phyloP scores from a whole-genome alignment of 2,888 invertebrate genomes.

The Ormyrus nitidulus region DNA sequence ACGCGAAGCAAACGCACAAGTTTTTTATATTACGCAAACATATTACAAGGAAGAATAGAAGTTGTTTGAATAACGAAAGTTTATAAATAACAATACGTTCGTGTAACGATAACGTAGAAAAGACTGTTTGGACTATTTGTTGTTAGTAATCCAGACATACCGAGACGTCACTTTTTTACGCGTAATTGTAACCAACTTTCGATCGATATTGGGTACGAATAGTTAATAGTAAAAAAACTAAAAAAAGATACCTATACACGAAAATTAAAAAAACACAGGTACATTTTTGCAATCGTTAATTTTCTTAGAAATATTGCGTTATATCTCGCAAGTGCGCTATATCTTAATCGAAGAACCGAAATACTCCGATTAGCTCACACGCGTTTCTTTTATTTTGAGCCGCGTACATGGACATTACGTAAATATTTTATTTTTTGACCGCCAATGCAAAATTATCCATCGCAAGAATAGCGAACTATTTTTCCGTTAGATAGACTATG shows the following conservation, averaged over 20 bases:
- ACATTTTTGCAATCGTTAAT: slow-evolving; percentile 37
- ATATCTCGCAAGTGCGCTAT: slow-evolving; percentile 19
- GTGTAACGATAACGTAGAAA: slow-evolving; percentile 24
- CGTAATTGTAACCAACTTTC: slow-evolving; percentile 43
- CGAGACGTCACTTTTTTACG: slow-evolving; percentile 38
- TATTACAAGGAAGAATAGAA: slow-evolving; percentile 17
- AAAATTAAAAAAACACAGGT: slow-evolving; percentile 50
- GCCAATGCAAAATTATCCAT: slow-evolving; percentile 28
- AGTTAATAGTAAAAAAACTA: slow-evolving; percentile 33
- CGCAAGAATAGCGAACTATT: slow-evolving; percentile 38
- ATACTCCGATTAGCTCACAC: slow-evolving; percentile 27
- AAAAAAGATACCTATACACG: slow-evolving; percentile 35
- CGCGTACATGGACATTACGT: slow-evolving; percentile 41
- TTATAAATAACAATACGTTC: slow-evolving; percentile 23
- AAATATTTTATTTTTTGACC: slow-evolving; percentile 36
- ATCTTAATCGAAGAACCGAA: slow-evolving; percentile 33
- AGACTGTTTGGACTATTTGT: slow-evolving; percentile 49
- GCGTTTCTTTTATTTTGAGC: slow-evolving; percentile 36
- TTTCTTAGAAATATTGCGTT: slow-evolving; percentile 5
- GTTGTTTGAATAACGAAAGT: slow-evolving; percentile 24
- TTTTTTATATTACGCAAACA: slow-evolving; percentile 1
- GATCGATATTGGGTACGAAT: slow-evolving; percentile 34
- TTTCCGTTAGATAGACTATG: no score
- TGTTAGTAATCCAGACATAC: slow-evolving; percentile 34
- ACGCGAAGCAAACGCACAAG: background rate